Percentiles rank a stretch among this genome's conserved stretches.
Evolutionary conservation across 2,888 invertebrate genomes (phyloP).

Genomic region (Isotomurus palustris): DNA sequence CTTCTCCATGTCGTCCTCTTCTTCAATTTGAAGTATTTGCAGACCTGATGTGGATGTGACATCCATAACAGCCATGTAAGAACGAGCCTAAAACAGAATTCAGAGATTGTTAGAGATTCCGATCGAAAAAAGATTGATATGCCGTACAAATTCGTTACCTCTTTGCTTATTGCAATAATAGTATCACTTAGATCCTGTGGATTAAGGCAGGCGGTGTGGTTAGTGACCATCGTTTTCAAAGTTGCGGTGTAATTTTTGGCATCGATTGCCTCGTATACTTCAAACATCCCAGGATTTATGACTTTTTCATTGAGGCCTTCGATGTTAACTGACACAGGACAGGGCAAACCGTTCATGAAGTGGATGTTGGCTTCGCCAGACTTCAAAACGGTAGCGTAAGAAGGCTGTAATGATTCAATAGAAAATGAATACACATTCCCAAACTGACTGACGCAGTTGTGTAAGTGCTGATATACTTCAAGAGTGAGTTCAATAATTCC

Average conservation of each 20-base stretch:
- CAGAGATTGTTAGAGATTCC: background rate
- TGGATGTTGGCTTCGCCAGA: slow-evolving; percentile 54
- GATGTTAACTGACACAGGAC: slow-evolving; percentile 47
- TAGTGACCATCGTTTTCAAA: background rate
- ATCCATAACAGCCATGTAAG: background rate
- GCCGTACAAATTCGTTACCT: background rate
- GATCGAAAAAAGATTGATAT: too few relatives aligned
- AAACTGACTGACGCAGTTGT: background rate
- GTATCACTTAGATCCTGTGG: background rate
- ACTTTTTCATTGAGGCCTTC: background rate
- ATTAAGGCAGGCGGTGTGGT: background rate
- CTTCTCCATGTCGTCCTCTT: slow-evolving; percentile 55
- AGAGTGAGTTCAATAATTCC: slow-evolving; percentile 52
- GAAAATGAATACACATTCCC: too few relatives aligned
- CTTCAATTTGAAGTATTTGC: slow-evolving; percentile 3
- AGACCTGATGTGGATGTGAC: background rate
- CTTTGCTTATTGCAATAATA: background rate
- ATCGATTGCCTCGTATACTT: slow-evolving; percentile 21
- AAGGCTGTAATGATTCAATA: slow-evolving; percentile 36
- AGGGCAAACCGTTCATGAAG: slow-evolving; percentile 60
- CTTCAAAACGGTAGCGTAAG: slow-evolving; percentile 42
- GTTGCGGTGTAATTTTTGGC: slow-evolving; percentile 1
- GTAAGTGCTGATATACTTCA: slow-evolving; percentile 48
- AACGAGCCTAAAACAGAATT: background rate
- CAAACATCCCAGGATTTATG: slow-evolving; percentile 11